Evolutionary conservation across 2,888 invertebrate species (phyloP), one percentile per base, ranked within the genome.

Genomic region (Noctua janthina): DNA sequence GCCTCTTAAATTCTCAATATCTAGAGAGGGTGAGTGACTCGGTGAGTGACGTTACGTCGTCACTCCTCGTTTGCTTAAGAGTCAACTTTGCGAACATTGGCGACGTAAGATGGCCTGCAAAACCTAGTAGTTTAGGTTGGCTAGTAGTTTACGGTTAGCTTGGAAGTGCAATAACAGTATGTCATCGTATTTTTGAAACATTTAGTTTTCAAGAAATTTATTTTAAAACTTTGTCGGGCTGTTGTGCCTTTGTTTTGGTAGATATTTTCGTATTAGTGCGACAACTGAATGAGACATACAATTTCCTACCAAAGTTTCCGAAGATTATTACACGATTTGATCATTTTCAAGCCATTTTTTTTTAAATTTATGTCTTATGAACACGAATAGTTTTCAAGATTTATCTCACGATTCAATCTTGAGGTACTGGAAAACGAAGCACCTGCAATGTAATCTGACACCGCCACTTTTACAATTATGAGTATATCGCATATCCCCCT

Each of bases 91-190:
- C 15, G 51, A 77, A 74, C 54, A 62, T 73, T 46, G 15, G 29
- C 20, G 46, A 70, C 39, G 5, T 39, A 66, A 70, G 49, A 68
- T 78, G 74, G 29, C 29, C 29, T 29, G 29, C 29, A 29, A 29
- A 29, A 29, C 29, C 29, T n/a, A 29, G 29, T 29, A 29, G 29
- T 29, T 29, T 29, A 29, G 29, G 29, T 29, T 29, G 29, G 29
- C 29, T 29, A 29, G 29, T n/a, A 72, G n/a, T 23, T 59, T 46
- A 69, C 35, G 71, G 43, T 46, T 64, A 56, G 43, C 71, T 72
- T 62, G 43, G 35, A 51, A 73, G 46, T n/a, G 81, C 68, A 86
- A 74, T 86, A 86, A 77, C 74, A 43, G 43, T 86, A 29, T 59
- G 23, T 82, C 56, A 59, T 75, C 46, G 29, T 85, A 66, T 23